Base-by-base conservation (phyloP, 2,888 invertebrate genomes). In the Dynastes tityus region DNA sequence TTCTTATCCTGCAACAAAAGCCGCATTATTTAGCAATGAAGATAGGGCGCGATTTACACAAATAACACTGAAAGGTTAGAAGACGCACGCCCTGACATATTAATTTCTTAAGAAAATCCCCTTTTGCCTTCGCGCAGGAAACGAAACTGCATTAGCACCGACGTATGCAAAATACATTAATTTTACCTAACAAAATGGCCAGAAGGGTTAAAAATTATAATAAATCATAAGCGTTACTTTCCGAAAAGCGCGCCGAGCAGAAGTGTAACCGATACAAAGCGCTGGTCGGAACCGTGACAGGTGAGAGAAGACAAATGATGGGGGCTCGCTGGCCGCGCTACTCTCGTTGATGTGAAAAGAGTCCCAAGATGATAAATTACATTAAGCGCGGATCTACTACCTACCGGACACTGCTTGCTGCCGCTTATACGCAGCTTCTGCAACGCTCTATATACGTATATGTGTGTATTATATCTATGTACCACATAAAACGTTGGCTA, bases 221-320 rank as follows among this genome's bases (percentile, higher is more conserved):
- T 86, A 86, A 86, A 86, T 86, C 85, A 86, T 84, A 82, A 80
- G 81, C 83, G 80, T 82, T 82, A 83, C 83, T 82, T 83, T 82
- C 82, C 80, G 81, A 83, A 82, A 82, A 81, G 80, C 80, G 79
- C 80, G 81, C 81, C 78, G 78, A 80, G 81, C 73, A 82, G 84
- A 85, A 86, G 85, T 86, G 87, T 87, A 86, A 87, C 87, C 86
- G 87, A 87, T 87, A 87, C 87, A 87, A 87, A 87, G 87, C 86
- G 86, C 82, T 83, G 85, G 84, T 82, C 84, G 83, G 85, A 83
- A 73, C 73, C 73, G 85, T 87, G 87, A 87, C 87, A 87, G 87
- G 87, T 87, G 86, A 85, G 85, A 85, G 86, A 87, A 87, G 87
- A 87, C 87, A 87, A 87, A 87, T 87, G 87, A 87, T 87, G 83